Conservation (phyloP, 1,140 invertebrate genomes). For the Homarus americanus region DNA sequence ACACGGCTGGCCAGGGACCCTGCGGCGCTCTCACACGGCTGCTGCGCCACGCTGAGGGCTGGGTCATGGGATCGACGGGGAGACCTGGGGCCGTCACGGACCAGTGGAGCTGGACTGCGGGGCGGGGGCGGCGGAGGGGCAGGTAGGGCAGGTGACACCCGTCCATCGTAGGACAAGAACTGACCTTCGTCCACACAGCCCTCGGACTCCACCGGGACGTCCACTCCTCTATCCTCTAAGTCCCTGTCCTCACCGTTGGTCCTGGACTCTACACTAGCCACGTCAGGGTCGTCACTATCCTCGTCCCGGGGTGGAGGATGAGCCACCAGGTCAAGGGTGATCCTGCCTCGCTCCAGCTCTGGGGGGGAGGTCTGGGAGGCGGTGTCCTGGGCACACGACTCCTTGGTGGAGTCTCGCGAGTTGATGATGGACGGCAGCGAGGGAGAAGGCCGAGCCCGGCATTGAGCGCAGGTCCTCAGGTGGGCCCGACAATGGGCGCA, state of each 20-base stretch:
- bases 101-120: conserved; percentile 32
- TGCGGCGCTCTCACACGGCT: conserved; percentile 57
- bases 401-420: conserved; percentile 56
- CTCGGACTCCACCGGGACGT: not conserved
- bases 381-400: conserved; percentile 62
- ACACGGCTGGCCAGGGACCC: conserved; percentile 56
- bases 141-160: conserved; percentile 43
- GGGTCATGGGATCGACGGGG: conserved; percentile 42
- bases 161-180: not conserved
- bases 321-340: conserved; percentile 59
- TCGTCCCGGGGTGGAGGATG: conserved; percentile 46
- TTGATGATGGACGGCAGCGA: conserved; percentile 65
- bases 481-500: conserved; percentile 73
- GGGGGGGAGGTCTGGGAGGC: conserved; percentile 64
- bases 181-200: not conserved
- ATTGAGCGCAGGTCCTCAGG: conserved; percentile 67
- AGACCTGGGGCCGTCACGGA: conserved; percentile 24
- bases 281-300: conserved; percentile 42
- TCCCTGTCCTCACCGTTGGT: conserved; percentile 13
- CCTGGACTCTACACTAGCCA: not conserved
- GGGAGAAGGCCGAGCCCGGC: conserved; percentile 62
- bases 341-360: conserved; percentile 53
- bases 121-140: conserved; percentile 18
- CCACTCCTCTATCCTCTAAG: conserved; percentile 11
- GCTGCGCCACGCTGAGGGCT: conserved; percentile 24